Evolutionary conservation across 2,113 vertebrate species (phyloP).

Genomic region (Dasyornis broadbenti): DNA sequence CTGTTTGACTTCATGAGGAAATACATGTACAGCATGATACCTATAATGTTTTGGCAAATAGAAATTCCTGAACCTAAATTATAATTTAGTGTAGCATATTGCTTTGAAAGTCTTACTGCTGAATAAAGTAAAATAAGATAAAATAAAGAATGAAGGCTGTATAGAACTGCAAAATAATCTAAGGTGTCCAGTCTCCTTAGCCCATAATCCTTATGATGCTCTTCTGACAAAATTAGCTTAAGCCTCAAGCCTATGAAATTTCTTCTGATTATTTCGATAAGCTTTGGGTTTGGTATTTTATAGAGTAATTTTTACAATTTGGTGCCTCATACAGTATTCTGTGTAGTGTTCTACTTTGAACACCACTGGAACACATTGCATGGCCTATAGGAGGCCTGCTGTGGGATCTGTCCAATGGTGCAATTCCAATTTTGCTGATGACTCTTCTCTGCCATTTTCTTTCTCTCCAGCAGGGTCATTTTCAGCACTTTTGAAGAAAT

Average conservation of each 20-base stretch:
- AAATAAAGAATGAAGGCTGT: background rate
- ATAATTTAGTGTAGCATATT: background rate
- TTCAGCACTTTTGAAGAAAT: background rate
- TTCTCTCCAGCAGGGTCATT: background rate
- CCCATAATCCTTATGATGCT: background rate
- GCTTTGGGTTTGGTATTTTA: background rate
- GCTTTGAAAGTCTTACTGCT: background rate
- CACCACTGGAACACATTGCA: background rate
- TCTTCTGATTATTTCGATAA: background rate
- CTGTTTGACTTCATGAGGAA: background rate
- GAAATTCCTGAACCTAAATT: background rate
- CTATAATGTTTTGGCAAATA: background rate
- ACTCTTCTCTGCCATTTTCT: background rate
- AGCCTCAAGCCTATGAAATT: background rate
- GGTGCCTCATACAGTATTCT: background rate
- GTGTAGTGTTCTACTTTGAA: background rate
- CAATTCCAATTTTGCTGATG: background rate
- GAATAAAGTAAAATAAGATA: background rate
- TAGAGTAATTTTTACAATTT: background rate
- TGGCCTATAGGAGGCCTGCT: background rate
- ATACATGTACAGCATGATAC: background rate
- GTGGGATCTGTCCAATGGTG: background rate
- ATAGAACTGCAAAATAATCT: background rate
- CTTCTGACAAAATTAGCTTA: background rate
- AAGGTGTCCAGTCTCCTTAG: background rate